Base-by-base conservation (phyloP, 37 sponge, comb jelly and placozoan species). In the Crambe crambe region DNA sequence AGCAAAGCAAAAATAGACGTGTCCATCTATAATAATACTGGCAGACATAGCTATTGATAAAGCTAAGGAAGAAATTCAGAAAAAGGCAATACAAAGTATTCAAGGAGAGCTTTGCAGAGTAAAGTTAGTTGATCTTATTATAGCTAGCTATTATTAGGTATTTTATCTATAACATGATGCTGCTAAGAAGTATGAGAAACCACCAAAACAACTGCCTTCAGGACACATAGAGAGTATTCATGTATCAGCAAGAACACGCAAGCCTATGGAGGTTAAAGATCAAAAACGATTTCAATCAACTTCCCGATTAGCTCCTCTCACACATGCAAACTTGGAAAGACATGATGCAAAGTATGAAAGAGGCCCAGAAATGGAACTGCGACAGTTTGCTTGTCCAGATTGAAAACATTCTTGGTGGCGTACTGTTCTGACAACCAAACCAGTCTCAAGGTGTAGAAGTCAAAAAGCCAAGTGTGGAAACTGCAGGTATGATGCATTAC, bases 401-500 rank as follows among this genome's bases (percentile, higher is more conserved):
- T 70, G 70, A 6, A 21, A 40, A 3, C 10, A 36, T 20, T 9
- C 41, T 4, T 70, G 70, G 70, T 70, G 70, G 70, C 41, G 70
- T 4, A 39, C n/a, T 35, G 70, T 70, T 36, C 35, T 70, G 2
- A 70, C 37, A 41, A 26, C 43, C 70, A 70, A 70, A 26, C 42
- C 70, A 25, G 70, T 70, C 15, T 70, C 70, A 38, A 18, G 70
- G 22, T 70, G 70, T 42, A 65, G 35, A 5, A 34, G 66, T 30
- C 2, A 18, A 8, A 61, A 61, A 61, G n/a, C n/a, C n/a, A 66
- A 66, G 67, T 70, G 70, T 70, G 42, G 42, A 70, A 36, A 32
- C 10, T 31, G 3, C 3, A 39, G 70, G 40, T 70, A 70, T 42
- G 70, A 70, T 70, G 42, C 70, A 15, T 2, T 70, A 2, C 70